These are phyloP conservation scores for Myocastor coypus DNA, from an alignment of 2,113 vertebrate species.

Conservation along the genomic window DNA sequence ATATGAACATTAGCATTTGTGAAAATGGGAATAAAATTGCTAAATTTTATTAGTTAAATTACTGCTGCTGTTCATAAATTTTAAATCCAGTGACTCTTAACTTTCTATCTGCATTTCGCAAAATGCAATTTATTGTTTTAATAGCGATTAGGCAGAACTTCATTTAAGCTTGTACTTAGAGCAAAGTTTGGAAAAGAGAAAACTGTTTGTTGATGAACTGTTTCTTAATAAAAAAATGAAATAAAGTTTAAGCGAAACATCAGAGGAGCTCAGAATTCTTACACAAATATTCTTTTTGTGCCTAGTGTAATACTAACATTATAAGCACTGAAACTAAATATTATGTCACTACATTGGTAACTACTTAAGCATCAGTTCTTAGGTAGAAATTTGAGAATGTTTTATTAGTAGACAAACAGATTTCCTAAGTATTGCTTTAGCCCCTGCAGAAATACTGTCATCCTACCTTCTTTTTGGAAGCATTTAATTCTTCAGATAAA, in stretches of 20 bases:
- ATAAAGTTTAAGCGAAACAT: slow-evolving; percentile 34
- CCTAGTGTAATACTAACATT: neutral
- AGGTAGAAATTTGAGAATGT: neutral
- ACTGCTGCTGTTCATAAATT: slow-evolving; percentile 84
- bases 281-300: slow-evolving; percentile 42
- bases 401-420: neutral
- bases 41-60: slow-evolving; percentile 79
- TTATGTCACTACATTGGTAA: neutral
- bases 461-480: neutral
- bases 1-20: slow-evolving; percentile 84
- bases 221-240: neutral
- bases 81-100: slow-evolving; percentile 85
- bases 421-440: neutral
- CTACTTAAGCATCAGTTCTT: neutral
- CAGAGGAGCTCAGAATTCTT: slow-evolving; percentile 15
- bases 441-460: neutral
- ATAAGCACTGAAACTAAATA: neutral
- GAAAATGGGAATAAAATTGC: slow-evolving; percentile 87
- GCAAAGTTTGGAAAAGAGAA: no score
- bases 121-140: slow-evolving; percentile 78
- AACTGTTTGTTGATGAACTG: slow-evolving; percentile 51
- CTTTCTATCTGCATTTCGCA: slow-evolving; percentile 80
- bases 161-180: slow-evolving; percentile 60
- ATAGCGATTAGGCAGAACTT: slow-evolving; percentile 75
- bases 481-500: neutral